Evolutionary conservation across 1,140 invertebrate genomes (phyloP), one percentile per base, ranked within the genome.

Genomic region (Solenopsis invicta): DNA sequence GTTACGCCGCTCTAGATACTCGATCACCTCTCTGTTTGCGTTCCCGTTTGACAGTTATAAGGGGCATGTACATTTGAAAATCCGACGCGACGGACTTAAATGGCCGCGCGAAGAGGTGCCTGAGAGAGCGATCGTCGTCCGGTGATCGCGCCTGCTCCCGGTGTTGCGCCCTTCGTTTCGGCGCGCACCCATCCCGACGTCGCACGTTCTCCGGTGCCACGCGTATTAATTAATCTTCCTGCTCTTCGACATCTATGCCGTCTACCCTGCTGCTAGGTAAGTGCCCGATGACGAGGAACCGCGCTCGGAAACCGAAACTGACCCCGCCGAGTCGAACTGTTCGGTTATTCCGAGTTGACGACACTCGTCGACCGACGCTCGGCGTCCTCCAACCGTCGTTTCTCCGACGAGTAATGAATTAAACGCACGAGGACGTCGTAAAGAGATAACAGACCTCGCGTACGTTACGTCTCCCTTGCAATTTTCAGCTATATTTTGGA

Each of bases 61-160:
- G 18, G 10, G 37, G 34, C n/a, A 88, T 62, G 77, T 85, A 67
- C 87, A 80, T 92, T 92, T 90, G 90, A 92, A 92, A 91, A 89
- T 89, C 86, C 69, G 88, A 85, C 87, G 85, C 74, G 82, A 80
- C 66, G 67, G 76, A 85, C 34, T 86, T 67, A 91, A 91, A 89
- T 86, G 81, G 86, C 90, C 66, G 81, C 62, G 74, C 59, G 78
- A 92, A 71, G 52, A 12, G 81, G 4, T 37, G 62, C 76, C 59
- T 72, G 21, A 66, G 24, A 64, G n/a, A 50, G 34, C 61, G 50
- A 21, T 18, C n/a, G 52, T 64, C 52, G 52, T 64, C 52, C 56
- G 62, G 67, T 18, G 72, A 18, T 56, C 16, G 16, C 10, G 3
- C 37, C 59, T 34, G 12, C 16, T 16, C 37, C 24, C 18, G 6